Base-by-base conservation (phyloP, 2,113 vertebrate species). In the Oceanites oceanicus region DNA sequence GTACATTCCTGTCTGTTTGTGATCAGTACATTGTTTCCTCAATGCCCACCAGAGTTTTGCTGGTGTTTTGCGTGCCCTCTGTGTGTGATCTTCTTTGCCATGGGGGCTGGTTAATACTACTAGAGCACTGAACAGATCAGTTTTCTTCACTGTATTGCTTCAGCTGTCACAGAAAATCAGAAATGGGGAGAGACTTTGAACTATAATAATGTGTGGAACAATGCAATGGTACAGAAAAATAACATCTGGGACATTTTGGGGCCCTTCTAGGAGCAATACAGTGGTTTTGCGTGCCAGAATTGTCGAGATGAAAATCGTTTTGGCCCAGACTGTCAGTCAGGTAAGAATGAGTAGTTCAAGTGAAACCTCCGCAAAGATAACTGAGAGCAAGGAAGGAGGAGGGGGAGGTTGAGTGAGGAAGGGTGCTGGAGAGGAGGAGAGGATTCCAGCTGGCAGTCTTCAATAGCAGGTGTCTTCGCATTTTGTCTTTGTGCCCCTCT, bases 231-330 rank as follows among this genome's bases (percentile, higher is more conserved):
- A 42, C 9, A 56, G 61, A 68, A 88, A 62, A 80, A 16, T 97
- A 92, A 95, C 40, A 53, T 16, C 26, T 94, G 63, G n/a, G 29
- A 89, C 20, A 16, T 90, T 66, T 91, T 92, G 85, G 67, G 65
- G 9, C 49, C 40, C 42, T 85, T 91, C 88, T 82, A 99, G 99
- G 98, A 98, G 5, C 98, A 98, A 18, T 99, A 98, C 91, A 93
- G 98, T 7, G 99, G 99, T 6, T 98, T 98, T 62, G 98, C 98
- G 62, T 99, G 99, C 97, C 98, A 99, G 85, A 96, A 98, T 7
- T 99, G 99, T 96, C 91, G 11, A 32, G 98, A 99, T 84, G 87
- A 95, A 36, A 98, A 97, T 27, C 84, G 38, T 19, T 99, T 97
- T 32, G 99, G 99, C 44, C 96, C 98, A 15, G 97, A 98, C 73